Conservation (phyloP, 2,888 invertebrate species). For the Drosophila mimetica region DNA sequence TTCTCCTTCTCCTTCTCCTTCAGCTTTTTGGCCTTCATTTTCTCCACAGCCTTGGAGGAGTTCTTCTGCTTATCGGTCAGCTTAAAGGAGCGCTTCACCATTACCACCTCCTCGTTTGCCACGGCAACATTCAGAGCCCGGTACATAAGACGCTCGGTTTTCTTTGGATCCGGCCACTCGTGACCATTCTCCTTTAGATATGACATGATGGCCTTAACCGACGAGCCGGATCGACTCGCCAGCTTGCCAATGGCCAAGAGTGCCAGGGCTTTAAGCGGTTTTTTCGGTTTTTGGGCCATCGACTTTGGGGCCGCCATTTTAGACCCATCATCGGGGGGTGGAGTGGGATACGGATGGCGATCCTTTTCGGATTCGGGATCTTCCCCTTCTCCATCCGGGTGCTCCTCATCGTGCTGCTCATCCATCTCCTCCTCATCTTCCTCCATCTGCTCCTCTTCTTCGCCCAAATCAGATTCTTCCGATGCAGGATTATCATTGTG, state of each 20-base stretch:
- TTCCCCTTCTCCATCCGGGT: not conserved
- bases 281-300: not conserved
- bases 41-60: conserved; percentile 3
- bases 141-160: not conserved
- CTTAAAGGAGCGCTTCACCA: conserved; percentile 21
- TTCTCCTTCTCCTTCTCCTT: conserved; percentile 5
- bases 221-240: conserved; percentile 19
- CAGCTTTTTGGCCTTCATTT: conserved; percentile 15
- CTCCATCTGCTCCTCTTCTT: conserved; percentile 10
- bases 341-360: conserved; percentile 21
- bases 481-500: not conserved
- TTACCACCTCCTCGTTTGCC: conserved; percentile 6
- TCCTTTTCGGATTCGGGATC: not conserved
- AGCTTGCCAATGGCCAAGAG: conserved; percentile 19
- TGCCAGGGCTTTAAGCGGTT: not conserved
- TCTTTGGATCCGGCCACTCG: conserved; percentile 1
- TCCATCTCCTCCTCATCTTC: not conserved
- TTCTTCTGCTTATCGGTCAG: not conserved
- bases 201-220: conserved; percentile 18
- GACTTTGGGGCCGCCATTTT: conserved; percentile 3
- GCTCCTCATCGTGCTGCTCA: not conserved
- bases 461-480: not conserved
- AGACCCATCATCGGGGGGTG: conserved; percentile 23
- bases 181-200: conserved; percentile 33
- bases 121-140: conserved; percentile 9